Evolutionary conservation across 2,113 vertebrate species (phyloP).

Genomic region (Oncorhynchus gorbuscha): DNA sequence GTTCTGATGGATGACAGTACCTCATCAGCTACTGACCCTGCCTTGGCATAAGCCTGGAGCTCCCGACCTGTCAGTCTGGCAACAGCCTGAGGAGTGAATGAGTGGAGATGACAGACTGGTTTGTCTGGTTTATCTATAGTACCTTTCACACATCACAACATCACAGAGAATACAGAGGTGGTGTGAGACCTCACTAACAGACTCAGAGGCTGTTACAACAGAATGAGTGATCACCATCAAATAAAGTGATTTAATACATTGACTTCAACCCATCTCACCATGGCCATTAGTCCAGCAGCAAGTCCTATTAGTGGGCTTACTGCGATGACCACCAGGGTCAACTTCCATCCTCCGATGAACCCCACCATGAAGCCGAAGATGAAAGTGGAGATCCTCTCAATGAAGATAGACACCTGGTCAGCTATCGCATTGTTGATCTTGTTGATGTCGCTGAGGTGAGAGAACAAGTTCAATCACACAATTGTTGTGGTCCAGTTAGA

Average conservation of each 20-base stretch:
- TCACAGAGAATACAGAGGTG: background rate
- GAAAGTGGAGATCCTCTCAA: slow-evolving; percentile 74
- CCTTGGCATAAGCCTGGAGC: slow-evolving; percentile 74
- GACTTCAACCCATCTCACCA: slow-evolving; percentile 52
- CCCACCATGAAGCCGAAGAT: slow-evolving; percentile 77
- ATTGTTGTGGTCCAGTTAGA: too few relatives aligned
- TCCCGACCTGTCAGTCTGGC: slow-evolving; percentile 68
- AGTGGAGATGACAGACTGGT: background rate
- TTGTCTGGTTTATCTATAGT: background rate
- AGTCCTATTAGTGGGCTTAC: slow-evolving; percentile 75
- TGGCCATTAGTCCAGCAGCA: slow-evolving; percentile 74
- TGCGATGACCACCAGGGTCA: slow-evolving; percentile 76
- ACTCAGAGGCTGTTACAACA: too few relatives aligned
- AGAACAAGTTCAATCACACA: slow-evolving; percentile 2
- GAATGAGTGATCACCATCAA: too few relatives aligned
- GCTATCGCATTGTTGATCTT: slow-evolving; percentile 78
- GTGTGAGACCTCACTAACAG: too few relatives aligned
- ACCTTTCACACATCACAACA: background rate
- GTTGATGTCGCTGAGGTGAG: slow-evolving; percentile 70
- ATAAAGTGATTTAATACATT: too few relatives aligned
- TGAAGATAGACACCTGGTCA: slow-evolving; percentile 75
- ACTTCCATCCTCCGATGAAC: slow-evolving; percentile 78
- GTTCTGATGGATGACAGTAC: slow-evolving; percentile 76
- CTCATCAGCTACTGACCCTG: slow-evolving; percentile 76
- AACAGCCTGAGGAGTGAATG: slow-evolving; percentile 58